Conservation (phyloP, 2,888 invertebrate species). For the Zaprionus obscuricornis region DNA sequence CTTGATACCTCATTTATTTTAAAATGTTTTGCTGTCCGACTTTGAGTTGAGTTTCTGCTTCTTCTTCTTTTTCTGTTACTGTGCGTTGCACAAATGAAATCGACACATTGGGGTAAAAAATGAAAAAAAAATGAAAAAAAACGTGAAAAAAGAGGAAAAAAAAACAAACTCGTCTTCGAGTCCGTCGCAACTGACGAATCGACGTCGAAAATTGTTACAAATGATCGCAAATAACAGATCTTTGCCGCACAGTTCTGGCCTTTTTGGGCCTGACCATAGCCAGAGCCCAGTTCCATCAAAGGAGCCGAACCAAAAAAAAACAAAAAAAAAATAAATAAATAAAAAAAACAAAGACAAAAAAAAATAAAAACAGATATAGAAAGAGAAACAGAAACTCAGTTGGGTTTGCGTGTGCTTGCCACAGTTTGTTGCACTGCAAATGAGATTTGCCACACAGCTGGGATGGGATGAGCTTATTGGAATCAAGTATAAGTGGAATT, state of each 20-base stretch:
- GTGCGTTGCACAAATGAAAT: constrained; percentile 68
- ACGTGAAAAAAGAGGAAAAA: too few species aligned
- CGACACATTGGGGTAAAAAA: constrained; percentile 66
- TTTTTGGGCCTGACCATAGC: constrained; percentile 26
- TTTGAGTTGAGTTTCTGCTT: constrained; percentile 38
- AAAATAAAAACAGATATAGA: neutral
- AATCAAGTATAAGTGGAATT: constrained; percentile 3
- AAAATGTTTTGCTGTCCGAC: constrained; percentile 49
- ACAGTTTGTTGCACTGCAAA: constrained; percentile 39
- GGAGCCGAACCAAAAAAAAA: constrained; percentile 67
- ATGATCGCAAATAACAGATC: constrained; percentile 84
- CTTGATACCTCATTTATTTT: constrained; percentile 83
- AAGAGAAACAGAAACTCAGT: constrained; percentile 11
- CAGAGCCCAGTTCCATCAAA: constrained; percentile 71
- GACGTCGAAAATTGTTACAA: constrained; percentile 82
- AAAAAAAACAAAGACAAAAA: too few species aligned
- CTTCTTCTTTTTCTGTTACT: constrained; percentile 21
- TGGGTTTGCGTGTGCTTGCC: constrained; percentile 38
- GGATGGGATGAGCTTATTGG: constrained; percentile 34
- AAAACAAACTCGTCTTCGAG: constrained; percentile 31
- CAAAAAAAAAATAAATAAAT: constrained; percentile 9
- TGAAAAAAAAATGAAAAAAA: constrained; percentile 31
- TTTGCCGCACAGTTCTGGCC: constrained; percentile 65
- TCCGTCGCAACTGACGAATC: constrained; percentile 52
- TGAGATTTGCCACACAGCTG: constrained; percentile 36